Conservation (phyloP, 2,888 invertebrate species). For the Tenthredo amoena region DNA sequence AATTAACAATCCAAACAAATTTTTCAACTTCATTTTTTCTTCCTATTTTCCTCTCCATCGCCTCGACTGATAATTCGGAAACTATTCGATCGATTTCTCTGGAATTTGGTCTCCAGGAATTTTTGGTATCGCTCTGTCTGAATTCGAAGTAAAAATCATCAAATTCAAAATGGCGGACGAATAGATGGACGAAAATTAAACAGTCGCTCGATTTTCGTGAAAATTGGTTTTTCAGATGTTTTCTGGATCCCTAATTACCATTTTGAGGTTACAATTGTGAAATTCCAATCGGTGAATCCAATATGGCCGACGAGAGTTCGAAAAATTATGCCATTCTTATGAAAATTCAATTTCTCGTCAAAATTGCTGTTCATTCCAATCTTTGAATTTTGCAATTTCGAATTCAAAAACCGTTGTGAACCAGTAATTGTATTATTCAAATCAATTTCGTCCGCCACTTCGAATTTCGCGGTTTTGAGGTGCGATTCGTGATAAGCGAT, state of each 20-base stretch:
- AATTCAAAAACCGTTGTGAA: too few relatives aligned
- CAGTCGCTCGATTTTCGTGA: not conserved
- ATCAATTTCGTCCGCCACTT: too few relatives aligned
- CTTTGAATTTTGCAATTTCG: too few relatives aligned
- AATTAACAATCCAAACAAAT: not conserved
- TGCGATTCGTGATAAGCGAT: too few relatives aligned
- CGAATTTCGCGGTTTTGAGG: too few relatives aligned
- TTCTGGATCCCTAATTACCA: not conserved
- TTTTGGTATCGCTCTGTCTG: not conserved
- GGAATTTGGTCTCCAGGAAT: not conserved
- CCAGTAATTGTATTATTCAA: too few relatives aligned
- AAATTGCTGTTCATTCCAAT: too few relatives aligned
- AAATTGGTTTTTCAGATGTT: not conserved
- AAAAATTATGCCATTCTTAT: not conserved
- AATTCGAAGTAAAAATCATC: not conserved
- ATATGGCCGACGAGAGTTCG: not conserved
- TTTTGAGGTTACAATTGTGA: not conserved
- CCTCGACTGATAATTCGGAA: not conserved
- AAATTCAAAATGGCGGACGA: not conserved
- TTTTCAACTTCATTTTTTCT: not conserved
- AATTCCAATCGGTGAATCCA: not conserved
- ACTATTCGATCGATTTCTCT: not conserved
- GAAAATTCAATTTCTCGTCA: not conserved
- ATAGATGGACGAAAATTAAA: not conserved
- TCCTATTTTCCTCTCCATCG: not conserved